A percentile compares a stretch with the other conserved stretches of the same genome.
Evolutionary conservation across 2,888 invertebrate species (phyloP).

Genomic region (Parnassius smintheus): DNA sequence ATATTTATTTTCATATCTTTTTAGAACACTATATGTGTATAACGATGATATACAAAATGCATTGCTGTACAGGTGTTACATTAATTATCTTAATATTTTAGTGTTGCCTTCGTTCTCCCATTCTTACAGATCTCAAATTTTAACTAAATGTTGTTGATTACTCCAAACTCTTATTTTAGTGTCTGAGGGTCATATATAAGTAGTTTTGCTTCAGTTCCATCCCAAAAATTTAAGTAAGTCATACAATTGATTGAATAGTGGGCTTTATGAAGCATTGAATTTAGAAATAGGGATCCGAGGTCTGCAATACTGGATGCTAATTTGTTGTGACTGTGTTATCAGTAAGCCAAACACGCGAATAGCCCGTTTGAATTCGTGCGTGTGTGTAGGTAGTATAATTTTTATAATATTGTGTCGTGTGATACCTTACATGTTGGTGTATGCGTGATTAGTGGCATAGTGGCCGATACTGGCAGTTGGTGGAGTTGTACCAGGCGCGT

Average conservation of each 20-base stretch:
- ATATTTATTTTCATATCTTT: constrained; percentile 9
- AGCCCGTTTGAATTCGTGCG: constrained; percentile 41
- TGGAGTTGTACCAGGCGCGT: constrained; percentile 9
- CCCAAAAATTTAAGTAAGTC: background rate
- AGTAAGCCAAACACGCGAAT: background rate
- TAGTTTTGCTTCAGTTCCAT: background rate
- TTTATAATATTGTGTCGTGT: constrained; percentile 38
- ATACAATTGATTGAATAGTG: too few relatives aligned
- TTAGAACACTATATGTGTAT: background rate
- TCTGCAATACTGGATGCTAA: too few relatives aligned
- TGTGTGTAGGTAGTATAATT: constrained; percentile 61
- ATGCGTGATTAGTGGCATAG: constrained; percentile 39
- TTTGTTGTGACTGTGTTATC: too few relatives aligned
- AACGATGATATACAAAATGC: background rate
- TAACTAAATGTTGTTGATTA: too few relatives aligned
- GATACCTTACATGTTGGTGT: constrained; percentile 47
- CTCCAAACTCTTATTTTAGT: constrained; percentile 9
- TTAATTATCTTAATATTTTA: too few relatives aligned
- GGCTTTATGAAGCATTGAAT: too few relatives aligned
- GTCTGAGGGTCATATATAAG: background rate
- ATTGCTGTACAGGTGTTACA: background rate
- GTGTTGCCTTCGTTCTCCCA: too few relatives aligned
- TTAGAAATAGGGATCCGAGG: too few relatives aligned
- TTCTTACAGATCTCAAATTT: too few relatives aligned
- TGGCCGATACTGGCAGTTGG: background rate